Percentiles rank a stretch among this genome's conserved stretches.
These are phyloP conservation scores for Sebastes nivosus DNA, from an alignment of 2,797 vertebrate species.

Conservation along the genomic window DNA sequence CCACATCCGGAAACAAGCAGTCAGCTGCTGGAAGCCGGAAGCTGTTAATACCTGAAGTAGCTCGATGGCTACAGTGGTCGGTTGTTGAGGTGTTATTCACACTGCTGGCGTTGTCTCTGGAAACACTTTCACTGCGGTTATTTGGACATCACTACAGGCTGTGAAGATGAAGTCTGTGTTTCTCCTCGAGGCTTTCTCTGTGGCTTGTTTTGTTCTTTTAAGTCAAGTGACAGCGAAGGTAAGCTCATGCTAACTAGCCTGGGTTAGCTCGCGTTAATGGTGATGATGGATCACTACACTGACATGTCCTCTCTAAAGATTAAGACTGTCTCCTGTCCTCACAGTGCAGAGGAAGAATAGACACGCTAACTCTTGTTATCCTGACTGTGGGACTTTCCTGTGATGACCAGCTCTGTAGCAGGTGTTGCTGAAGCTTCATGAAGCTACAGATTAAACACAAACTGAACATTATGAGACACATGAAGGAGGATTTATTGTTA, in stretches of 20 bases:
- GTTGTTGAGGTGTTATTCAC: not conserved
- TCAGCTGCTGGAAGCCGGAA: conserved; percentile 67
- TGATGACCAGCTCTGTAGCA: not conserved
- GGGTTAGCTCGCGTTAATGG: conserved; percentile 6
- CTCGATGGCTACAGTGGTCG: conserved; percentile 30
- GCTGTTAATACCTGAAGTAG: conserved; percentile 51
- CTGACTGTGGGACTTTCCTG: not conserved
- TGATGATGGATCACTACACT: not conserved
- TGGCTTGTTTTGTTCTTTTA: conserved; percentile 68
- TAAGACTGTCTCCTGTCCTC: accelerated
- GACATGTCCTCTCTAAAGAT: not conserved
- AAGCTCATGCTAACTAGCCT: conserved; percentile 49
- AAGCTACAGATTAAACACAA: not conserved
- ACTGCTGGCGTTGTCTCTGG: not conserved
- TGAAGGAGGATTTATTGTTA: not conserved
- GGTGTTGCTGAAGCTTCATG: not conserved
- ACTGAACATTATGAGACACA: not conserved
- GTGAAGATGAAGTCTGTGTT: conserved; percentile 64
- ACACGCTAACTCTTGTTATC: not conserved
- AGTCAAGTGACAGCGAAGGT: conserved; percentile 79
- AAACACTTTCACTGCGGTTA: not conserved
- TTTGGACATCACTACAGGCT: not conserved
- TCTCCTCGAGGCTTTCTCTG: conserved; percentile 29
- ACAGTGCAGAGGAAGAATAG: not conserved
- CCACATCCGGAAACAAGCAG: conserved; percentile 26